phyloP scores from a whole-genome alignment of 2,888 invertebrate genomes.

The Acrobasis consociella region DNA sequence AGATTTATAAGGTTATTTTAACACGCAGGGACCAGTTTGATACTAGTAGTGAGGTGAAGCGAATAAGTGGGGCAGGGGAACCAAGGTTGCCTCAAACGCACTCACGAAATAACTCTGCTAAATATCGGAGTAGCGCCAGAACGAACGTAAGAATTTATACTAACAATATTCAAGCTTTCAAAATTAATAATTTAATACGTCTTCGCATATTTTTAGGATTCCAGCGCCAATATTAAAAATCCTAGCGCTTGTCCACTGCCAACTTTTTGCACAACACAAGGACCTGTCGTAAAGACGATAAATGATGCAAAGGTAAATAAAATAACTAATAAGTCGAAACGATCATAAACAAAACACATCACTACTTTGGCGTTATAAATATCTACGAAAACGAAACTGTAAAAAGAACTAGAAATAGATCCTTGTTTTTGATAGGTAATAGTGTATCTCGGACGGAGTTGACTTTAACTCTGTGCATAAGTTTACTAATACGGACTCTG shows the following conservation, averaged over 20 bases:
- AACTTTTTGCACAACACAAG: constrained; percentile 57
- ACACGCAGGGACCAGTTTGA: constrained; percentile 43
- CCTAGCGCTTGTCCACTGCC: constrained; percentile 42
- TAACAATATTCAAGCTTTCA: background rate
- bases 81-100: constrained; percentile 44
- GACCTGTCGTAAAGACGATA: constrained; percentile 58
- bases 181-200: constrained; percentile 33
- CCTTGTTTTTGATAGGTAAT: too few relatives aligned
- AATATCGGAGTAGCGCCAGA: constrained; percentile 35
- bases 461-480: too few relatives aligned
- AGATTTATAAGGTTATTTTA: constrained; percentile 9
- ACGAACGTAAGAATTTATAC: constrained; percentile 34
- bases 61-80: constrained; percentile 61
- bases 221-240: constrained; percentile 38
- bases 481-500: too few relatives aligned
- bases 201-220: constrained; percentile 2
- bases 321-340: background rate
- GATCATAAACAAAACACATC: too few relatives aligned
- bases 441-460: too few relatives aligned
- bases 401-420: too few relatives aligned
- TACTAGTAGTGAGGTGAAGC: constrained; percentile 39
- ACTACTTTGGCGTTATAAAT: too few relatives aligned
- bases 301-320: constrained; percentile 61
- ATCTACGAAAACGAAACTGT: too few relatives aligned
- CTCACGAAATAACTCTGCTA: constrained; percentile 35